Evolutionary conservation across 2,113 vertebrate genomes (phyloP).

Genomic region (Hippocampus abdominalis): DNA sequence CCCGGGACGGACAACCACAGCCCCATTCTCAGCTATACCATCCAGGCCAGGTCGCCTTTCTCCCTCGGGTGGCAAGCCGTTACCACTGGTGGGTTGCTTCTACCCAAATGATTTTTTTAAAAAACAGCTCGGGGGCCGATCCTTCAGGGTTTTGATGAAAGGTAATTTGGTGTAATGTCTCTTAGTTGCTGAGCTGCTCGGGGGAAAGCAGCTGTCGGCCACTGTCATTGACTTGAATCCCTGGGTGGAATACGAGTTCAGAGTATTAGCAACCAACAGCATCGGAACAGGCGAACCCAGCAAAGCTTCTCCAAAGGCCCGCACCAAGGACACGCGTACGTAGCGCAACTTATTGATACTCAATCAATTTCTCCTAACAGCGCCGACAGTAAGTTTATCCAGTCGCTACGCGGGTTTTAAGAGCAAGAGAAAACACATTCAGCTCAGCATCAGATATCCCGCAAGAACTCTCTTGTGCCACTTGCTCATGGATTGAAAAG

Average conservation of each 20-base stretch:
- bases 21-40: slow-evolving; percentile 84
- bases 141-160: slow-evolving; percentile 46
- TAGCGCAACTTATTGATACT: slow-evolving; percentile 27
- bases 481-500: slow-evolving; percentile 6
- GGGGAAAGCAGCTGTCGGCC: slow-evolving; percentile 83
- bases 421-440: neutral
- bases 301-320: slow-evolving; percentile 80
- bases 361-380: neutral
- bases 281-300: slow-evolving; percentile 94
- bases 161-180: slow-evolving; percentile 41
- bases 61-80: slow-evolving; percentile 93
- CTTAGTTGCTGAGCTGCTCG: slow-evolving; percentile 83
- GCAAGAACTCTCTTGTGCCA: neutral
- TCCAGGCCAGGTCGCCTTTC: slow-evolving; percentile 91
- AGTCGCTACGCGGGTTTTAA: neutral
- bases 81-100: slow-evolving; percentile 78
- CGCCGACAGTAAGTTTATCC: neutral
- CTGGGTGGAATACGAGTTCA: slow-evolving; percentile 95
- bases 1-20: slow-evolving; percentile 90
- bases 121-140: slow-evolving; percentile 15
- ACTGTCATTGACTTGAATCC: slow-evolving; percentile 86
- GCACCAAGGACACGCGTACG: slow-evolving; percentile 88
- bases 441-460: neutral
- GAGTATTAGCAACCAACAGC: slow-evolving; percentile 84
- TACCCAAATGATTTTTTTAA: slow-evolving; percentile 1